Evolutionary conservation across 2,797 vertebrate genomes (phyloP), one percentile per base, ranked within the genome.

Genomic region (Florisuga fusca): DNA sequence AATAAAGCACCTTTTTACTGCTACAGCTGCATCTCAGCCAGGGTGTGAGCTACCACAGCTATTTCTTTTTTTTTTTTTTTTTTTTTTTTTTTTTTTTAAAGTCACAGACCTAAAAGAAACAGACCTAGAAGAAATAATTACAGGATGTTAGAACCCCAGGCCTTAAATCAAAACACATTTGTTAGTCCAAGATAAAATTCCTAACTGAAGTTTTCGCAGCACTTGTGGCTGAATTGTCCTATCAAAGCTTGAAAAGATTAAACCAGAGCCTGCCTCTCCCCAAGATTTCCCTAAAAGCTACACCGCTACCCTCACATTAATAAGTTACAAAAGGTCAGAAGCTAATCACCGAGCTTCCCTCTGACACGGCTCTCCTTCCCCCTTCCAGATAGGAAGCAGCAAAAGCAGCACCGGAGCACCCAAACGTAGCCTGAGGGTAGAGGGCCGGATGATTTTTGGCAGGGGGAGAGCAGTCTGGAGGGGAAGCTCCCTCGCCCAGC

Each of bases 71-170:
- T 5, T 19, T 7, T 21, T 7, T 6, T 18, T 7, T 21, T 7
- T 6, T 38, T 38, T 38, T 38, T 10, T 38, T 38, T 38, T 41
- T 41, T 41, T 20, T 7, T 23, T 7, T 6, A 9, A 36, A 95
- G 23, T 17, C 75, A 50, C 55, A 31, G 61, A 36, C 43, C 55
- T 16, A 79, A 46, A 54, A 83, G 51, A 73, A 79, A 74, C 71
- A 83, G 55, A 66, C 10, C 53, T 33, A 29, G 27, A 31, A 34
- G 33, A 80, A 80, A 33, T 68, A 86, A 84, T 88, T 46, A 75
- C 83, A 94, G 69, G 73, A 88, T 46, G 62, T 27, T 18, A 53
- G n/a, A 91, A 87, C 23, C 33, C 63, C 72, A 34, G 76, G 87
- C 87, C 75, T 69, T 75, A 50, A 87, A 94, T 61, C 82, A 80